A percentile compares a stretch with the other conserved stretches of the same genome.
These are phyloP conservation scores for Cathartes aura DNA, from an alignment of 2,113 vertebrate genomes.

Conservation along the genomic window DNA sequence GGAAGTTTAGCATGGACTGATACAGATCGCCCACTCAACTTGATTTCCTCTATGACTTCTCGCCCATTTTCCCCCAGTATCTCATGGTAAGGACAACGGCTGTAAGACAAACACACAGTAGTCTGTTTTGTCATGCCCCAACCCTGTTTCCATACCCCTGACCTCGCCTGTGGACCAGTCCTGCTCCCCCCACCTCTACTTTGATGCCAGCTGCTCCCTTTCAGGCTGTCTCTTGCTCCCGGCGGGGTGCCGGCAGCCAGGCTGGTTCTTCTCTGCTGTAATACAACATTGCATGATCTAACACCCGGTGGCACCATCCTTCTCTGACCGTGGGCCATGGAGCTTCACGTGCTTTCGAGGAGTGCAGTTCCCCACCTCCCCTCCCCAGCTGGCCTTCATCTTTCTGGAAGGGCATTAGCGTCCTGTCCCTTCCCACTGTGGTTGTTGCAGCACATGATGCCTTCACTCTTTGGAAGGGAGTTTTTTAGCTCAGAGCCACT, in stretches of 20 bases:
- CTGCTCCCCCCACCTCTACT: not conserved
- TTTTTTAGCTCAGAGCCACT: not conserved
- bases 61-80: not conserved
- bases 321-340: not conserved
- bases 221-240: not conserved
- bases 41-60: not conserved
- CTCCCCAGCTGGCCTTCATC: not conserved
- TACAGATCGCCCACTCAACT: not conserved
- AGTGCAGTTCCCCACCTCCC: accelerated
- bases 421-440: accelerated
- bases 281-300: not conserved
- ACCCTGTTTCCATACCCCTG: accelerated
- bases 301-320: not conserved
- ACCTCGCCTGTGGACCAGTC: not conserved
- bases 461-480: not conserved
- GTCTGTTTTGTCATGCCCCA: not conserved
- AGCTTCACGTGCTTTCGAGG: not conserved
- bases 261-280: not conserved
- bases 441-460: not conserved
- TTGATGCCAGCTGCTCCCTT: not conserved
- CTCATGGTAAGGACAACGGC: not conserved
- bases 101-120: not conserved
- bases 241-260: accelerated
- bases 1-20: not conserved
- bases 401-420: not conserved